phyloP scores from a whole-genome alignment of 2,113 vertebrate genomes.

The Archocentrus centrarchus region DNA sequence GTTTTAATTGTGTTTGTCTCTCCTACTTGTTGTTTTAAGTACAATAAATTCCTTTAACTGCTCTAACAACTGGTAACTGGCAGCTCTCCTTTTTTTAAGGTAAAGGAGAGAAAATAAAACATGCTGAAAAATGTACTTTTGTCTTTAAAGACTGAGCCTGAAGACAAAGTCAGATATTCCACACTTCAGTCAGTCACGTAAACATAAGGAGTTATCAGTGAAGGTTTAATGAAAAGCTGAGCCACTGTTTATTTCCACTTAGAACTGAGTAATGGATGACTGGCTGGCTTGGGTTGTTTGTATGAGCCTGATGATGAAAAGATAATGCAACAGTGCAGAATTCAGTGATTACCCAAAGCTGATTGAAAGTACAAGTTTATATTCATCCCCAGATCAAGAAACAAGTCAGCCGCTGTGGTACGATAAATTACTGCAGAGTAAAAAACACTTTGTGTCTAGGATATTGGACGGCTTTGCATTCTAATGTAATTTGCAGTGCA shows the following conservation, averaged over 20 bases:
- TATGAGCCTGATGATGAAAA: conserved; percentile 6
- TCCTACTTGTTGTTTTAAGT: conserved; percentile 12
- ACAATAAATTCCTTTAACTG: conserved; percentile 19
- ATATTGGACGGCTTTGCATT: neutral
- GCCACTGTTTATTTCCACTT: conserved; percentile 19
- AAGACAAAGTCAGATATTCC: conserved; percentile 1
- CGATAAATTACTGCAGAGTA: neutral
- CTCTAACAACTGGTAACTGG: conserved; percentile 38
- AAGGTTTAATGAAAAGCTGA: conserved; percentile 20
- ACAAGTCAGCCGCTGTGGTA: neutral
- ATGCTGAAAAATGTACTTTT: neutral
- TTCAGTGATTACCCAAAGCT: neutral
- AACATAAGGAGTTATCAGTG: neutral
- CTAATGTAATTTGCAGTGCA: neutral
- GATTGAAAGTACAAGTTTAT: neutral
- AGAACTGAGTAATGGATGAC: conserved; percentile 25
- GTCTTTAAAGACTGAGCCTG: neutral
- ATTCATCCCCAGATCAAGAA: neutral
- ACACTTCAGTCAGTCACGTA: neutral
- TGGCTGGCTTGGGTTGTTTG: neutral
- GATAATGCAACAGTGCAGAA: neutral
- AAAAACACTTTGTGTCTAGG: neutral
- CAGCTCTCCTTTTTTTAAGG: neutral
- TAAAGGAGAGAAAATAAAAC: neutral
- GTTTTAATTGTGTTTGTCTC: conserved; percentile 40